Evolutionary conservation across 1,140 invertebrate species (phyloP), one percentile per base, ranked within the genome.

Genomic region (Phymastichus coffea): DNA sequence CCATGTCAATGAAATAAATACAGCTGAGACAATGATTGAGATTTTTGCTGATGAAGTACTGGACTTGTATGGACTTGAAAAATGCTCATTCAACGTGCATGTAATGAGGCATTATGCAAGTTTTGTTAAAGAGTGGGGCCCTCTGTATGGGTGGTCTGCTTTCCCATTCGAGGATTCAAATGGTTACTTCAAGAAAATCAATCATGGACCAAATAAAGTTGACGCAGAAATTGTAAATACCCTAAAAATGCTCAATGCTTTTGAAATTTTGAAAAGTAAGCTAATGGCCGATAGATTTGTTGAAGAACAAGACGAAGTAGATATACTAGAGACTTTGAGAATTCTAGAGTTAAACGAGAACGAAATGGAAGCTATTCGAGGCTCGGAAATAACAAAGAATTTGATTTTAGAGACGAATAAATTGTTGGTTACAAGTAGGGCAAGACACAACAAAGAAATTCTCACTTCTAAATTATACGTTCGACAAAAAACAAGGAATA

Each of bases 31-130:
- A 14, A 14, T 57, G 1, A 38, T 60, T 25, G 10, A 37, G 19
- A 28, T 60, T 14, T 60, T 64, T 41, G 30, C 28, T 35, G 22
- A 40, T 17, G 33, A 52, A 20, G 41, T 57, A 38, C n/a, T 60
- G 28, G 25, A 56, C 22, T 43, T 64, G 1, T 60, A 60, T 37
- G 57, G 53, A 7, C 30, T 56, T 14, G 9, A 58, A 12, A 63
- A 63, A 49, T 63, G 61, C 28, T 48, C 55, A 1, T 57, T 58
- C 8, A 63, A 63, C 20, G 55, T 63, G 20, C 61, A 63, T 44
- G 56, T 54, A 23, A 37, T 62, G 7, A 57, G 15, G 3, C 60
- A 63, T 58, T 15, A 58, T 7, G 25, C 51, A 20, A 12, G 40
- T 1, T 35, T 35, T 9, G 56, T 63, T 41, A 40, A 22, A 49